Base-by-base conservation (phyloP, 1,140 invertebrate genomes). In the Epicauta chinensis region DNA sequence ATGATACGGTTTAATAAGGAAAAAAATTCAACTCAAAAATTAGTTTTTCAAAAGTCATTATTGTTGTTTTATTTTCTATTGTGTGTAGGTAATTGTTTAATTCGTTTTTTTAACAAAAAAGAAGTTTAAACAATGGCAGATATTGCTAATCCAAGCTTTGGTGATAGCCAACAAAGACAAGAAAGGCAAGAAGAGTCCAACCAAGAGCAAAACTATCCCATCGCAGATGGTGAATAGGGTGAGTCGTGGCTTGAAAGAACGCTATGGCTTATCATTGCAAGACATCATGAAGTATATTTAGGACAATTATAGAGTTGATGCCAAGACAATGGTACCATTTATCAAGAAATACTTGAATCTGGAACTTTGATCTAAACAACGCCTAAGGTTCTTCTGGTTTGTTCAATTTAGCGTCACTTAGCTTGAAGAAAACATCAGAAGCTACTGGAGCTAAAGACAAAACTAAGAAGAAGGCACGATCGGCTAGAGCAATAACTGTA, bases 331-430 rank as follows among this genome's bases (percentile, higher is more conserved):
- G 50, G 73, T 77, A 5, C 76, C 77, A n/a, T 81, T 80, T 70
- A 81, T 81, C 49, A 78, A 76, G 55, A 79, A 77, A 51, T 79
- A 77, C 48, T 59, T 82, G 55, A 67, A 0, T 71, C 69, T 13
- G 79, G 79, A 14, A 65, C 67, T 4, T 59, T 82, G 17, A 71
- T 79, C 2, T 79, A 80, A 69, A 76, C 23, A 81, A 81, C 59
- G 80, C 80, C 11, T 80, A 80, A 58, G 79, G 80, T 4, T 80
- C 79, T 0, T 74, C 74, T 31, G 80, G 79, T 14, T 80, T 76
- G 1, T 81, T 81, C 72, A 81, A 81, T 61, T 56, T 81, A 6
- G 53, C 60, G 1, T 55, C 55, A 0, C 56, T 56, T 6, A 15
- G 51, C 0, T 49, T 36, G 14, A 35, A 23, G 7, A 41, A 16